Conservation (phyloP, 2,888 invertebrate genomes). For the Watsonalla cultraria region DNA sequence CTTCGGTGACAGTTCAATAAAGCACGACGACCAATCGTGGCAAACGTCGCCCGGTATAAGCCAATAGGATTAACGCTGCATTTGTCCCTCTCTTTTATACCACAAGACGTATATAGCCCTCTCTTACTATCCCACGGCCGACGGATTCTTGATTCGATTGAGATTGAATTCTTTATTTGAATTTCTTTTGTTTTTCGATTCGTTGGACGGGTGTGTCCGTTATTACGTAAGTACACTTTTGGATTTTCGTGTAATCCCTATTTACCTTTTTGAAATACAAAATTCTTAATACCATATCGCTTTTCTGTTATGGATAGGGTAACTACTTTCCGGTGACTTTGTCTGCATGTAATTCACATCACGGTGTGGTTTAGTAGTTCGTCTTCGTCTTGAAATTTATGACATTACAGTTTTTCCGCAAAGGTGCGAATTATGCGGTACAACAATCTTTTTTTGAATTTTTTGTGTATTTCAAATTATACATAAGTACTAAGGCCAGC, state of each 20-base stretch:
- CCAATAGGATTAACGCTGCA: slow-evolving; percentile 76
- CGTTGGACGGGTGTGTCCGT: slow-evolving; percentile 38
- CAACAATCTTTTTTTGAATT: no score
- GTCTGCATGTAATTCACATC: no score
- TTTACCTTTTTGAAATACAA: no score
- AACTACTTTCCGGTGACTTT: no score
- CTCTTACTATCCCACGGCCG: slow-evolving; percentile 53
- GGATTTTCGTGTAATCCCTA: neutral
- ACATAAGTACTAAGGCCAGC: no score
- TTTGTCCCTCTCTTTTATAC: slow-evolving; percentile 38
- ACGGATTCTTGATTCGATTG: slow-evolving; percentile 75
- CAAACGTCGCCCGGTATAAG: slow-evolving; percentile 77
- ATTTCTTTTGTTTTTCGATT: slow-evolving; percentile 68
- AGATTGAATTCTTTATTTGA: slow-evolving; percentile 72
- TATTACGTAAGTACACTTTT: slow-evolving; percentile 24
- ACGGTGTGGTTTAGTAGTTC: no score
- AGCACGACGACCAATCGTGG: slow-evolving; percentile 75
- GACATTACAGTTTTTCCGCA: no score
- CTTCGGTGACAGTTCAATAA: slow-evolving; percentile 78
- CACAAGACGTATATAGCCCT: slow-evolving; percentile 23
- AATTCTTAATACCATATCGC: no score
- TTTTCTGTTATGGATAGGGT: no score
- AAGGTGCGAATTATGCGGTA: no score
- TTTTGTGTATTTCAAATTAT: no score
- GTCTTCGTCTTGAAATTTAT: no score